Conservation (phyloP, 2,113 vertebrate genomes). For the Craseonycteris thonglongyai region DNA sequence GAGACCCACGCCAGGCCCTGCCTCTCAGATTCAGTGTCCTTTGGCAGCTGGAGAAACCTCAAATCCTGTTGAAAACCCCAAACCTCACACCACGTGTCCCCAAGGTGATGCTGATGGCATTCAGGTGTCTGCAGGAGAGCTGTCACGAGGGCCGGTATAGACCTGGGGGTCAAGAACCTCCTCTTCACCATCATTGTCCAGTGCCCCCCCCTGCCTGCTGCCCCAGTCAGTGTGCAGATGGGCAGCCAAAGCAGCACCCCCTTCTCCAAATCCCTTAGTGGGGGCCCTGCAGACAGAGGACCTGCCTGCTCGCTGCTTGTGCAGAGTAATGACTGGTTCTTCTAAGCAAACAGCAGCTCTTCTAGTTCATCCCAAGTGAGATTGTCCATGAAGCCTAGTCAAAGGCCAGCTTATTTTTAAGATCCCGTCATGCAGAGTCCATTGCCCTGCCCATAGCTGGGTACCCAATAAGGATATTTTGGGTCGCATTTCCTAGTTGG, state of each 20-base stretch:
- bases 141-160: not conserved
- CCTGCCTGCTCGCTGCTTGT: not conserved
- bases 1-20: not conserved
- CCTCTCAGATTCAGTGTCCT: slow-evolving; percentile 43
- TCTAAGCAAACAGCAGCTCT: not conserved
- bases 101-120: not conserved
- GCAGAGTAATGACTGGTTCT: not conserved
- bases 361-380: not conserved
- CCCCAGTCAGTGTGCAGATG: accelerated
- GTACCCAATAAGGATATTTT: too few relatives aligned
- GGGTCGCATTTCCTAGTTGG: not conserved
- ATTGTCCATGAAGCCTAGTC: not conserved
- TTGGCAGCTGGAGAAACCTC: slow-evolving; percentile 44
- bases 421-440: not conserved
- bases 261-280: not conserved
- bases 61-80: not conserved
- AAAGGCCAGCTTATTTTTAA: not conserved
- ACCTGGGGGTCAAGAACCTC: not conserved
- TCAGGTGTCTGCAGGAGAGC: not conserved
- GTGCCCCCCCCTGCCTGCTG: too few relatives aligned
- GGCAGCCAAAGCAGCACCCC: too few relatives aligned
- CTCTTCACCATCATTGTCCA: not conserved
- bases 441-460: not conserved
- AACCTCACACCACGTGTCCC: slow-evolving; percentile 2
- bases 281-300: not conserved